Evolutionary conservation across 2,797 vertebrate genomes (phyloP), one percentile per base, ranked within the genome.

Genomic region (Sebastes reedi): DNA sequence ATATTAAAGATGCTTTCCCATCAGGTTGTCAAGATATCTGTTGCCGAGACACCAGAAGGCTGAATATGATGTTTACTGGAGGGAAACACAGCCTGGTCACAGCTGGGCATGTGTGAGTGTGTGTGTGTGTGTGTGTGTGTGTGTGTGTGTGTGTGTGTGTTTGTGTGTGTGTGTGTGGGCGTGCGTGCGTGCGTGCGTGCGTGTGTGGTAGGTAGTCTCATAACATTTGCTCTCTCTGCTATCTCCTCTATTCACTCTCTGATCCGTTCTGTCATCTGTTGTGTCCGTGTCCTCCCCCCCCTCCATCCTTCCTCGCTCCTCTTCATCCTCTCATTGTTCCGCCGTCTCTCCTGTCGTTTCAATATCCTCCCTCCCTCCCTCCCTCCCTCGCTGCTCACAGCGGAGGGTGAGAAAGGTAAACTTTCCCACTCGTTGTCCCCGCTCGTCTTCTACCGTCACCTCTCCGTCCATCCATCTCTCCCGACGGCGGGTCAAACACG

Each of bases 41-140:
- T 95, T 96, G 94, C 96, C 95, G 90, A 87, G 96, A 95, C 84
- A 94, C 89, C 70, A 75, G 85, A 86, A 76, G 86, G 90, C 67
- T 74, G 79, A 72, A 81, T 83, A 39, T 87, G 74, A 90, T 90
- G 92, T 93, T 36, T 36, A 30, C 30, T 30, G 30, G 30, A 32
- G 30, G 30, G 30, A 32, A 32, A 32, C 30, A 32, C 30, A 32
- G 30, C 8, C 30, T 32, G 30, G 30, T 32, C 30, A 32, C 30
- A 32, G 30, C 30, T 32, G 30, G 30, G 30, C 30, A 3, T 5
- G 27, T 27, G 27, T 27, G 27, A 5, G 27, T 27, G 27, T 27
- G 25, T 27, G 27, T 27, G 25, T 27, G 25, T 32, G 30, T 32
- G 30, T 32, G 87, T 32, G 30, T 3, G 80, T 50, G 8, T 73